Evolutionary conservation across 2,888 invertebrate genomes (phyloP).

Genomic region (Crossocerus cetratus): DNA sequence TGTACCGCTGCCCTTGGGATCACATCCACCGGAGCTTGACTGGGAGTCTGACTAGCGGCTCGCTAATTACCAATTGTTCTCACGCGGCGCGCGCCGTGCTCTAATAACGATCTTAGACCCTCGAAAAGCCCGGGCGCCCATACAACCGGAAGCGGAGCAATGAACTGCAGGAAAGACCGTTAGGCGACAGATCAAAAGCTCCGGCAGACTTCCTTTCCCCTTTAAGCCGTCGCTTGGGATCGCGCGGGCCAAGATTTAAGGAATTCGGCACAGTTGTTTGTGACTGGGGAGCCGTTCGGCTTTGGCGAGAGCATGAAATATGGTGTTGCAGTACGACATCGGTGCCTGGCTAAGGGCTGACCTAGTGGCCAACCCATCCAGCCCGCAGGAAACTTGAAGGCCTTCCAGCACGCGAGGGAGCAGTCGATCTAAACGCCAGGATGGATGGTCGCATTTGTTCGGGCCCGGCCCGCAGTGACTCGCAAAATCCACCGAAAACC

Average conservation of each 20-base stretch:
- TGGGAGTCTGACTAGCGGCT: slow-evolving; percentile 9
- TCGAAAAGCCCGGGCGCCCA: not conserved
- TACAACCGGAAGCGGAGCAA: slow-evolving; percentile 24
- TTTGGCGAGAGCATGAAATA: slow-evolving; percentile 49
- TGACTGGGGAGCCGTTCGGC: not conserved
- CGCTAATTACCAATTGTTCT: slow-evolving; percentile 30
- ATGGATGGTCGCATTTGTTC: slow-evolving; percentile 35
- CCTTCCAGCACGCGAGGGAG: slow-evolving; percentile 59
- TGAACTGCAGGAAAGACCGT: slow-evolving; percentile 20
- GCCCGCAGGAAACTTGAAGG: slow-evolving; percentile 45
- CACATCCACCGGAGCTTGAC: slow-evolving; percentile 24
- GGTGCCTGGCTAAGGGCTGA: slow-evolving; percentile 50
- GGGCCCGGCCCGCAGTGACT: not conserved
- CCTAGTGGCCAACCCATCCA: slow-evolving; percentile 62
- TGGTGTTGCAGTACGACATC: slow-evolving; percentile 42
- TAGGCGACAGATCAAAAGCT: slow-evolving; percentile 7
- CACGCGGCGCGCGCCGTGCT: slow-evolving; percentile 17
- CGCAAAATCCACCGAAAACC: not conserved
- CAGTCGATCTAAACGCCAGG: slow-evolving; percentile 56
- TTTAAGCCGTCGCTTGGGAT: not conserved
- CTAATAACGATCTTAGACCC: slow-evolving; percentile 31
- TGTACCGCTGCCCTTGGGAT: slow-evolving; percentile 6
- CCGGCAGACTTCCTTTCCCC: not conserved
- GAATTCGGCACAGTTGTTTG: not conserved
- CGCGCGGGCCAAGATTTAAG: not conserved